These are phyloP conservation scores for Acanthosepion pharaonis DNA, from an alignment of 2,888 invertebrate genomes.

Conservation along the genomic window DNA sequence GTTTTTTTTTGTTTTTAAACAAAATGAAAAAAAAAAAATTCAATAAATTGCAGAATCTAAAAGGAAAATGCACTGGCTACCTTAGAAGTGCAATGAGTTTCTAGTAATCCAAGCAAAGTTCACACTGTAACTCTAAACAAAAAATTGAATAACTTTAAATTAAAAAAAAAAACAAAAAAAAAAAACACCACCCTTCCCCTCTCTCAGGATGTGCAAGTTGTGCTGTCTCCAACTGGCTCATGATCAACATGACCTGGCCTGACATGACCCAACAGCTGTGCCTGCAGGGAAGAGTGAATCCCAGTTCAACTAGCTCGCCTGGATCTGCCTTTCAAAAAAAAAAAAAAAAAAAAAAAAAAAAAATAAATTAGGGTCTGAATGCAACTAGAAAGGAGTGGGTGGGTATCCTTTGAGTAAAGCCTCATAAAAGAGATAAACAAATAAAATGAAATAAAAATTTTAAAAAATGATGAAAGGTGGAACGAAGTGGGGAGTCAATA, in stretches of 20 bases:
- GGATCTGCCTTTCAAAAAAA: not conserved
- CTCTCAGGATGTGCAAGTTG: not conserved
- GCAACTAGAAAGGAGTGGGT: not conserved
- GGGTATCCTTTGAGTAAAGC: not conserved
- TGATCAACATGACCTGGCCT: not conserved
- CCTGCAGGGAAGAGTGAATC: not conserved
- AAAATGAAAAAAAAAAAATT: too few species aligned
- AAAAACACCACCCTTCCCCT: too few species aligned
- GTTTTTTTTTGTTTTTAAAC: too few species aligned
- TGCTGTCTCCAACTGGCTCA: not conserved
- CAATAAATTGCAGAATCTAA: too few species aligned
- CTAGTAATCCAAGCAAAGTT: too few species aligned
- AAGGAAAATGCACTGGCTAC: too few species aligned
- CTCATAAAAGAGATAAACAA: not conserved
- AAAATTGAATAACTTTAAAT: too few species aligned
- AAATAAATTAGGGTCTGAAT: not conserved
- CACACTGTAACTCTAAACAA: too few species aligned
- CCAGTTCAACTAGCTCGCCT: not conserved
- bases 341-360: not conserved
- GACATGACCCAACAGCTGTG: slow-evolving; percentile 4
- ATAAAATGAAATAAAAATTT: not conserved
- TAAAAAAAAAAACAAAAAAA: too few species aligned
- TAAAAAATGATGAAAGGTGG: not conserved
- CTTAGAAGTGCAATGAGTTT: too few species aligned
- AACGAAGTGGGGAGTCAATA: not conserved